Evolutionary conservation across 2,888 invertebrate species (phyloP).

Genomic region (Ochlodes sylvanus): DNA sequence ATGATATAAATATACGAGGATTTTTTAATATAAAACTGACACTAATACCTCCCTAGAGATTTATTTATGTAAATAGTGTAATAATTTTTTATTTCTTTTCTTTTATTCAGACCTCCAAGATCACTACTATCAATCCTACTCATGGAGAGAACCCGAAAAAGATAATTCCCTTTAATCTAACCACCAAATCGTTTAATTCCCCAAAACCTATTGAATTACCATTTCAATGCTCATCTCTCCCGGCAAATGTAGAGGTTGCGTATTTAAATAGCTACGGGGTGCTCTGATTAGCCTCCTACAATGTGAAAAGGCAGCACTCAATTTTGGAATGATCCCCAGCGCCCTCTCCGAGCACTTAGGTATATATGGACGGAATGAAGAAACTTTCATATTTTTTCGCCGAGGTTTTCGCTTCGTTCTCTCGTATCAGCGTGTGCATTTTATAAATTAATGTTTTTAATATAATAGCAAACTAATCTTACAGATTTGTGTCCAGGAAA

Average conservation of each 20-base stretch:
- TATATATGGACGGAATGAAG: neutral
- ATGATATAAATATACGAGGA: too few species aligned
- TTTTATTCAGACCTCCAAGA: too few species aligned
- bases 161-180: neutral
- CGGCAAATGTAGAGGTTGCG: neutral
- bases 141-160: neutral
- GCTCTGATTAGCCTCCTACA: neutral
- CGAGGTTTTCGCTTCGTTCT: neutral
- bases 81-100: too few species aligned
- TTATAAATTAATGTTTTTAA: too few species aligned
- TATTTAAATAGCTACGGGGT: neutral
- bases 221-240: conserved; percentile 1
- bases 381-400: neutral
- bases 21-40: too few species aligned
- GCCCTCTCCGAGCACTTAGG: neutral
- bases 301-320: conserved; percentile 1
- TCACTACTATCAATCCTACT: too few species aligned
- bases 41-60: too few species aligned
- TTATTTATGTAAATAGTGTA: too few species aligned
- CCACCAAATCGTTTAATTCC: neutral
- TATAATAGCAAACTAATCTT: too few species aligned
- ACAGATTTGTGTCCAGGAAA: too few species aligned
- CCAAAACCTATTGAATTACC: neutral
- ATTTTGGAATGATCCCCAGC: neutral
- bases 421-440: neutral